phyloP scores from a whole-genome alignment of 35 echinoderm and acorn worm species.

The Apostichopus japonicus region DNA sequence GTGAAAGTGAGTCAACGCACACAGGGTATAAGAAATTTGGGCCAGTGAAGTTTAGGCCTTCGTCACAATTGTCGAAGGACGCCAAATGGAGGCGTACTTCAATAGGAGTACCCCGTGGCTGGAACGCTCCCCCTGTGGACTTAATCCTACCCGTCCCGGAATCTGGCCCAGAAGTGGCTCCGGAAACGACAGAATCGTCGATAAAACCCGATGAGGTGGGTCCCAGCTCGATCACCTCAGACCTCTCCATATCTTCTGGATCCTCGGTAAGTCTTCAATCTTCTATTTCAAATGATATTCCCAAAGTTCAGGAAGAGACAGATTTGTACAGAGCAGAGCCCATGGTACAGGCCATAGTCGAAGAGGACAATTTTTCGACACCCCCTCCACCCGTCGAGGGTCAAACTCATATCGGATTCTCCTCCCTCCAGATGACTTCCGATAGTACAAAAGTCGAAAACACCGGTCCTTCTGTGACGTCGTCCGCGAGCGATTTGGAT shows the following conservation, averaged over 20 bases:
- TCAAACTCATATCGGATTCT: background rate
- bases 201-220: background rate
- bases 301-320: background rate
- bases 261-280: constrained; percentile 29
- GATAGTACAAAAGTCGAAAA: background rate
- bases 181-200: background rate
- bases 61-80: constrained; percentile 1
- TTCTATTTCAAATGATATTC: background rate
- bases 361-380: background rate
- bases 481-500: background rate
- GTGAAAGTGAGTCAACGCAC: background rate
- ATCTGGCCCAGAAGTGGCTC: background rate
- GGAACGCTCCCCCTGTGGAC: constrained; percentile 43
- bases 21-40: background rate
- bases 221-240: constrained; percentile 8
- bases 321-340: constrained; percentile 2
- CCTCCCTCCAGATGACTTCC: background rate
- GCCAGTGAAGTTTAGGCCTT: constrained; percentile 21
- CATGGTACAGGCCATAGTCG: background rate
- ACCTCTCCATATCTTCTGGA: background rate
- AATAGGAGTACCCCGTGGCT: constrained; percentile 26
- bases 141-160: background rate
- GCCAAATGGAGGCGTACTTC: constrained; percentile 29
- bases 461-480: background rate
- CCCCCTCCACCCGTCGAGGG: background rate